A percentile compares a stretch with the other conserved stretches of the same genome.
Conservation (phyloP, 2,888 invertebrate genomes). For the Parelbella ahira region DNA sequence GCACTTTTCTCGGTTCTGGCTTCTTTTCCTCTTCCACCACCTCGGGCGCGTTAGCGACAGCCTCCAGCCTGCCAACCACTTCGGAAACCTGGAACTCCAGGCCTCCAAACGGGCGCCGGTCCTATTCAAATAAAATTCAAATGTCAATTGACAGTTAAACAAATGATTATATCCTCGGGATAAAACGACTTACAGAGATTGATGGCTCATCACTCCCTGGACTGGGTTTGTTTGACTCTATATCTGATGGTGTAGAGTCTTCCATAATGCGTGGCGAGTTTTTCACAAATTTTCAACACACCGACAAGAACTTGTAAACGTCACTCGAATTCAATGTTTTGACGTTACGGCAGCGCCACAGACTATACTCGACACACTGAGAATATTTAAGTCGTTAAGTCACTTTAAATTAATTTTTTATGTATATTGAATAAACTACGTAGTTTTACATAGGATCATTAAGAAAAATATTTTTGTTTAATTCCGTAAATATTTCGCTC, state of each 20-base stretch:
- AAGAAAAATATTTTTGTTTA: too few species aligned
- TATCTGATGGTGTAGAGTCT: constrained; percentile 63
- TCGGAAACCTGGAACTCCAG: constrained; percentile 87
- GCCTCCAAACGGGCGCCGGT: constrained; percentile 82
- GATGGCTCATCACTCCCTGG: constrained; percentile 46
- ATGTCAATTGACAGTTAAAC: constrained; percentile 3
- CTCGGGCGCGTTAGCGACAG: constrained; percentile 77
- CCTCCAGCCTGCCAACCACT: constrained; percentile 85
- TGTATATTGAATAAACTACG: too few species aligned
- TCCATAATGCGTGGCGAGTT: constrained; percentile 75
- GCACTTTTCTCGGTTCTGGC: constrained; percentile 68
- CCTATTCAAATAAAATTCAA: constrained; percentile 47
- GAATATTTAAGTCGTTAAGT: too few species aligned
- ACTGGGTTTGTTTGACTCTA: constrained; percentile 55
- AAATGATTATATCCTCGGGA: neutral
- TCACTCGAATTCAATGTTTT: constrained; percentile 71
- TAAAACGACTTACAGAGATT: constrained; percentile 49
- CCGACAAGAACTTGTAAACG: constrained; percentile 75
- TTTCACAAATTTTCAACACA: constrained; percentile 39
- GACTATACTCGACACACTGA: neutral
- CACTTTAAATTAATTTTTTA: too few species aligned
- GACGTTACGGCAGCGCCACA: constrained; percentile 42
- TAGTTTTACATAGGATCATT: too few species aligned
- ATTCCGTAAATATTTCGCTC: too few species aligned
- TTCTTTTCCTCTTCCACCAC: constrained; percentile 60